Conservation (phyloP, 2,113 vertebrate genomes). For the Chrysemys picta region DNA sequence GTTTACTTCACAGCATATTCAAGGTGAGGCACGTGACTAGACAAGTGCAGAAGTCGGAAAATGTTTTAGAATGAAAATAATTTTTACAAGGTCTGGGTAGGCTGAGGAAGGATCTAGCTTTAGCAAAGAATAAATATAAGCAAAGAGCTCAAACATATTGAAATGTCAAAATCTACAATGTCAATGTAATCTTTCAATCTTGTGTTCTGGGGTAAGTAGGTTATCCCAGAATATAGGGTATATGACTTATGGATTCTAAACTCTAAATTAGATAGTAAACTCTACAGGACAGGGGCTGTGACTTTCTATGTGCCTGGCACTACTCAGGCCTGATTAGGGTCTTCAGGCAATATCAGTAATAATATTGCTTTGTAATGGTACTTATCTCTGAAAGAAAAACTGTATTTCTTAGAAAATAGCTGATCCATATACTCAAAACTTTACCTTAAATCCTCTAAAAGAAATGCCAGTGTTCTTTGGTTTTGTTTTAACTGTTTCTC, state of each 20-base stretch:
- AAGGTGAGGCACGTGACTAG: background rate
- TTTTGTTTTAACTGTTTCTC: background rate
- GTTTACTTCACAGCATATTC: background rate
- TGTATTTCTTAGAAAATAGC: background rate
- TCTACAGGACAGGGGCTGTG: background rate
- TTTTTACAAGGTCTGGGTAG: background rate
- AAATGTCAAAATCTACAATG: background rate
- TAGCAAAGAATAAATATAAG: background rate
- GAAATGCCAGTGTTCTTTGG: background rate
- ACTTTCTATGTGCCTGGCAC: background rate
- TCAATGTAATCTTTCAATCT: background rate
- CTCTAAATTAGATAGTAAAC: background rate
- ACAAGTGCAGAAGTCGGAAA: background rate
- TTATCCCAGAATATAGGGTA: background rate
- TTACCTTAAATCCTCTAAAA: background rate
- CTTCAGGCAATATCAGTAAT: background rate
- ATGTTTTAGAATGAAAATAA: background rate
- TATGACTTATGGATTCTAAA: background rate
- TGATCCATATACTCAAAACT: background rate
- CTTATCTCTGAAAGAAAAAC: background rate
- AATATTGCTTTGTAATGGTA: background rate
- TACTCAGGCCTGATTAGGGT: background rate
- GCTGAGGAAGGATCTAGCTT: background rate
- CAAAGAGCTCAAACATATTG: background rate
- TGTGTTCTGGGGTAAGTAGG: background rate